A percentile compares a stretch with the other conserved stretches of the same genome.
Evolutionary conservation across 2,888 invertebrate genomes (phyloP).

Genomic region (Orthosia incerta): DNA sequence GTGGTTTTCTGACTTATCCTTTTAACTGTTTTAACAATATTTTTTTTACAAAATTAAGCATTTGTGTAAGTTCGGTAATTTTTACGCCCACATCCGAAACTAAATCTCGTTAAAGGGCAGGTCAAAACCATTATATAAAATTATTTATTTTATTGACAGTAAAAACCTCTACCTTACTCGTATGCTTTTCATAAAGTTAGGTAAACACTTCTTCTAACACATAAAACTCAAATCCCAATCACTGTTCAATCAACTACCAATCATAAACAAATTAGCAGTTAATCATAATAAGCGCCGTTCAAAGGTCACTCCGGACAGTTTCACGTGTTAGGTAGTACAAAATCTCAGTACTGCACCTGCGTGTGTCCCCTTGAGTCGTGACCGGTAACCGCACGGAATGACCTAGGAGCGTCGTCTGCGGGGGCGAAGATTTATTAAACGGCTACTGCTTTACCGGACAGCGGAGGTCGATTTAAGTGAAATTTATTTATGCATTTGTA

Average conservation of each 20-base stretch:
- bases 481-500: constrained; percentile 79
- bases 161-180: no score
- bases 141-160: no score
- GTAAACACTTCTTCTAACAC: background rate
- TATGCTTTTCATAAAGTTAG: no score
- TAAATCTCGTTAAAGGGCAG: background rate
- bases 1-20: background rate
- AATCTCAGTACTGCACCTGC: constrained; percentile 58
- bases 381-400: constrained; percentile 62
- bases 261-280: constrained; percentile 45
- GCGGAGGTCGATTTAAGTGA: constrained; percentile 71
- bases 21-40: no score
- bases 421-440: constrained; percentile 86
- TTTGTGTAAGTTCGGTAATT: no score
- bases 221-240: constrained; percentile 24
- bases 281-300: constrained; percentile 46
- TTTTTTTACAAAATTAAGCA: no score
- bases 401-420: constrained; percentile 70
- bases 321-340: constrained; percentile 42
- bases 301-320: constrained; percentile 60
- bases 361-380: constrained; percentile 63
- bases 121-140: background rate
- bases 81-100: no score
- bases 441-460: constrained; percentile 79
- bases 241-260: constrained; percentile 32